Evolutionary conservation across 1,140 invertebrate species (phyloP), one percentile per base, ranked within the genome.

Genomic region (Calosoma granatense): DNA sequence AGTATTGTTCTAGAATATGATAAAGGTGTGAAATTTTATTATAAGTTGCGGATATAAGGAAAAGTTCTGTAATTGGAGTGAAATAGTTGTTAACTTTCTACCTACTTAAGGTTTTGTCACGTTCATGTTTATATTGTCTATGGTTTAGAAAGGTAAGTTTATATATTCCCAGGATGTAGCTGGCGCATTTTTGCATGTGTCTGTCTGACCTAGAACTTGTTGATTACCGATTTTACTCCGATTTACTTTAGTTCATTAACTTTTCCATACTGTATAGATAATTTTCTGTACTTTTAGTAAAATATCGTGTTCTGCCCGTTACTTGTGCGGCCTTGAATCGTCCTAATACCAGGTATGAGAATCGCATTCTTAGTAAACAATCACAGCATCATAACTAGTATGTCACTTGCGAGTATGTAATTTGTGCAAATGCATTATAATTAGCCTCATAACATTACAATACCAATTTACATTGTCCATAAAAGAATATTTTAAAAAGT

Each of bases 21-120:
- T 30, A 14, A 30, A n/a, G n/a, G n/a, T n/a, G n/a, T n/a, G n/a
- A n/a, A n/a, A n/a, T n/a, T n/a, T n/a, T 30, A 6, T 30, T 30
- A 30, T 6, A 14, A 6, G 26, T 30, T 30, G 26, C 26, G 26
- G 26, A 6, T 6, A 30, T 14, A 30, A 30, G 26, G 26, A 30
- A 30, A 30, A 47, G 41, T 47, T 47, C 41, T 47, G 41, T 47
- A 47, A 47, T 12, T 47, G 41, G 41, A 47, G 41, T 47, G 41
- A 47, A 47, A 47, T 47, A 47, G 41, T 47, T 47, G 41, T 36
- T 47, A 47, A 47, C 41, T 47, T 47, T 47, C 41, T 47, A 47
- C 41, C n/a, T 12, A 47, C 9, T 47, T 47, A 47, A 9, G 41
- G 41, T 47, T 47, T 47, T 47, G 41, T 47, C 41, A 30, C 26